Conservation (phyloP, 2,113 vertebrate species). For the Polyodon spathula region DNA sequence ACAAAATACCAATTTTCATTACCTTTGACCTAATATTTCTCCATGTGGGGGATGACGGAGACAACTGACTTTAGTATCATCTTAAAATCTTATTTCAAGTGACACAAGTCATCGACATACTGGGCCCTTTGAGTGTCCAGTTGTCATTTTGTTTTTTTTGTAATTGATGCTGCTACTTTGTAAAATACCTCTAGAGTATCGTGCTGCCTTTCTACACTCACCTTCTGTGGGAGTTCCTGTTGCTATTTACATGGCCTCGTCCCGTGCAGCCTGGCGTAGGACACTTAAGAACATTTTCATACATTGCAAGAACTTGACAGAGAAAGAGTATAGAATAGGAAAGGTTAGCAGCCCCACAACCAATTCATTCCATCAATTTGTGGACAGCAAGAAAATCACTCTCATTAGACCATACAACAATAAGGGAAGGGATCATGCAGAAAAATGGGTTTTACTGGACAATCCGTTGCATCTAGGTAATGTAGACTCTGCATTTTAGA, state of each 20-base stretch:
- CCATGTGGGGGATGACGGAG: too few species aligned
- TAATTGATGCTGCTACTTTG: too few species aligned
- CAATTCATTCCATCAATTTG: conserved; percentile 52
- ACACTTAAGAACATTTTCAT: conserved; percentile 99
- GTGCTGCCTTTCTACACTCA: conserved; percentile 58
- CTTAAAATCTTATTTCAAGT: too few species aligned
- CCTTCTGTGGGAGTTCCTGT: conserved; percentile 99
- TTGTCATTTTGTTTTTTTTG: too few species aligned
- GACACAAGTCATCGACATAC: too few species aligned
- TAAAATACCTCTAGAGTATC: conserved; percentile 10
- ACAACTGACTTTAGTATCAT: too few species aligned
- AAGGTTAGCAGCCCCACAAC: conserved; percentile 62
- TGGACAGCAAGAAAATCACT: conserved; percentile 46
- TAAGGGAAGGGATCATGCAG: conserved; percentile 1
- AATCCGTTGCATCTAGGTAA: too few species aligned
- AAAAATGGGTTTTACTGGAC: too few species aligned
- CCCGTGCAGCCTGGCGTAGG: conserved; percentile 98
- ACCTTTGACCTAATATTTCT: too few species aligned
- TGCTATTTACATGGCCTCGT: conserved; percentile 99
- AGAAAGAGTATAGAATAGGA: conserved; percentile 77
- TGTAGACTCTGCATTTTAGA: too few species aligned
- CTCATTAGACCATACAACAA: conserved; percentile 33
- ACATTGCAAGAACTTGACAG: conserved; percentile 98
- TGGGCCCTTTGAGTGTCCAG: too few species aligned
- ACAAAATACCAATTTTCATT: too few species aligned